phyloP scores from a whole-genome alignment of 2,888 invertebrate species.

The Conops quadrifasciatus region DNA sequence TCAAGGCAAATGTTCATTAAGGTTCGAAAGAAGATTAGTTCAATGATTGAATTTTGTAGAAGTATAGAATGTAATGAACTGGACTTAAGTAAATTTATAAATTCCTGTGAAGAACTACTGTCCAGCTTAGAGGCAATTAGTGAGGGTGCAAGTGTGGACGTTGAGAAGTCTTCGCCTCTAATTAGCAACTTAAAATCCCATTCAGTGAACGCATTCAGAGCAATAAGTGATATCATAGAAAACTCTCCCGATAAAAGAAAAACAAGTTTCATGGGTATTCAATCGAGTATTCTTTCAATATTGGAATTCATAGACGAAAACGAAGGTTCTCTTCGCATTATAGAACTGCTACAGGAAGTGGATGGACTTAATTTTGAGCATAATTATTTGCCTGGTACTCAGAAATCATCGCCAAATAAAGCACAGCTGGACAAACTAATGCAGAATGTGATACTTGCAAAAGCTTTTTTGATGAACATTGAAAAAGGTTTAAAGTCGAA shows the following conservation, averaged over 20 bases:
- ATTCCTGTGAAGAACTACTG: constrained; percentile 50
- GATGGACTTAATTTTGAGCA: constrained; percentile 56
- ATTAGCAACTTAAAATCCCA: constrained; percentile 57
- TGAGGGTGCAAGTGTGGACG: constrained; percentile 50
- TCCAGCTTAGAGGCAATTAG: constrained; percentile 49
- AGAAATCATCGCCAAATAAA: constrained; percentile 31
- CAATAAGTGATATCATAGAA: constrained; percentile 57
- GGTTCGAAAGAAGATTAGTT: constrained; percentile 51
- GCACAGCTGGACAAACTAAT: constrained; percentile 46
- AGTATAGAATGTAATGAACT: constrained; percentile 1
- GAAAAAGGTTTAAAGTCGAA: constrained; percentile 53
- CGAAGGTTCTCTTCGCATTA: constrained; percentile 55
- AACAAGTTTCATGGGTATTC: constrained; percentile 50
- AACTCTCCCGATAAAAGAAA: constrained; percentile 45
- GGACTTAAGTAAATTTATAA: constrained; percentile 43
- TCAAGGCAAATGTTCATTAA: constrained; percentile 65
- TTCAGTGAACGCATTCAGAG: constrained; percentile 58
- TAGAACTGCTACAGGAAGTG: constrained; percentile 60
- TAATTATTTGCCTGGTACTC: constrained; percentile 33
- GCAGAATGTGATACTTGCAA: constrained; percentile 50
- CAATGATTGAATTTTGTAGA: constrained; percentile 45
- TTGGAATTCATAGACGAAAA: constrained; percentile 61
- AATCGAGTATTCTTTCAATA: constrained; percentile 54
- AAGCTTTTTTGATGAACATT: constrained; percentile 52
- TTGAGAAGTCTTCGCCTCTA: constrained; percentile 56